Conservation (phyloP, 1,140 invertebrate species). For the Bombus vancouverensis region DNA sequence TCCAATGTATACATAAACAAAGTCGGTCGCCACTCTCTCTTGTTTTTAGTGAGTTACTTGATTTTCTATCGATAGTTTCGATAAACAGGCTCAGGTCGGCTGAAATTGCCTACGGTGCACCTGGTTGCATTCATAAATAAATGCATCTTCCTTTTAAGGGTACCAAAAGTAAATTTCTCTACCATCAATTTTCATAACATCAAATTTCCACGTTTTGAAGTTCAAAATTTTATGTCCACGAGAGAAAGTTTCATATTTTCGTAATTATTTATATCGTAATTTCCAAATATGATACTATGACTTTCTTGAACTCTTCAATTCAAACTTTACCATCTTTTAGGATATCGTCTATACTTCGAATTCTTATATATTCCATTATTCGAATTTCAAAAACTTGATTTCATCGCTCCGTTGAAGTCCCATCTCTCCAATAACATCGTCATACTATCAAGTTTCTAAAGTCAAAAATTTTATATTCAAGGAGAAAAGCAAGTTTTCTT, state of each 20-base stretch:
- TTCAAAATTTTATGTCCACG: neutral
- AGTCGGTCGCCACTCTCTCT: neutral
- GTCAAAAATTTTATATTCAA: too few species aligned
- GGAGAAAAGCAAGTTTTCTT: too few species aligned
- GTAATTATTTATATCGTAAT: neutral
- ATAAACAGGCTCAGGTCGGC: neutral
- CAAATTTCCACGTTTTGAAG: neutral
- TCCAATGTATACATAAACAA: constrained; percentile 20
- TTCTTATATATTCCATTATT: neutral
- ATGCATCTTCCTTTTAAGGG: neutral
- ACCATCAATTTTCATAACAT: too few species aligned
- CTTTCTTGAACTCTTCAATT: too few species aligned
- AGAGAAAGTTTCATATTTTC: too few species aligned
- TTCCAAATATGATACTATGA: neutral
- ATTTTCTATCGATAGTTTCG: constrained; percentile 14
- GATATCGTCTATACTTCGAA: neutral
- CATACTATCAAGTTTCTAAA: too few species aligned
- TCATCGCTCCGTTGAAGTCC: neutral
- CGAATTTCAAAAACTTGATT: neutral
- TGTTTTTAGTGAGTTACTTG: neutral
- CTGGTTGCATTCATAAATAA: neutral
- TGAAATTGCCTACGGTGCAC: neutral
- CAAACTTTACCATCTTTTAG: neutral
- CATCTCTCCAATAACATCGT: neutral
- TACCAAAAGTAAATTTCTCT: neutral